phyloP scores from a whole-genome alignment of 2,113 vertebrate species.

The Dicrurus megarhynchus region DNA sequence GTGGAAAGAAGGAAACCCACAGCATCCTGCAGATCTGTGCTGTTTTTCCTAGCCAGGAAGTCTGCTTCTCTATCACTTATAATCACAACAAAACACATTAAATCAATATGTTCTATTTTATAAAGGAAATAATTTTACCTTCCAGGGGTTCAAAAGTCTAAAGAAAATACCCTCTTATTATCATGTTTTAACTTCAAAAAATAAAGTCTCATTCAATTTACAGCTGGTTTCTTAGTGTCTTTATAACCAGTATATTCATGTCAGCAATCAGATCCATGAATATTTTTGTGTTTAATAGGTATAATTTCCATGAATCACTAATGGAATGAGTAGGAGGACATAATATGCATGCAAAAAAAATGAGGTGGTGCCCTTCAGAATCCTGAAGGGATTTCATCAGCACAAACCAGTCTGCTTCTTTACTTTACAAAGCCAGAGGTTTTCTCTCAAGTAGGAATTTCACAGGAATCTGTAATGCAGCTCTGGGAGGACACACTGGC shows the following conservation, averaged over 20 bases:
- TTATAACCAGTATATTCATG: conserved; percentile 20
- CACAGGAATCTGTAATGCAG: not conserved
- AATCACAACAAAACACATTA: not conserved
- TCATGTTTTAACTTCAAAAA: not conserved
- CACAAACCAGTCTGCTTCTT: not conserved
- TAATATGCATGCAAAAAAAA: conserved; percentile 28
- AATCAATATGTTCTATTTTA: not conserved
- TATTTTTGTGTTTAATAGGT: conserved; percentile 33
- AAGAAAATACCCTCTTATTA: not conserved
- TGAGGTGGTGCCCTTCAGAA: conserved; percentile 29
- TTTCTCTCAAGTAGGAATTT: conserved; percentile 27
- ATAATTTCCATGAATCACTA: conserved; percentile 44
- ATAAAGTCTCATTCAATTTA: not conserved
- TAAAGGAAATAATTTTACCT: not conserved
- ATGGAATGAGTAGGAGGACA: conserved; percentile 23
- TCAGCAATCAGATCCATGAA: conserved; percentile 43
- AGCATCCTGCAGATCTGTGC: not conserved
- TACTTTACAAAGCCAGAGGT: not conserved
- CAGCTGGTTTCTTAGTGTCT: not conserved
- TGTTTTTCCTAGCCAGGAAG: not conserved
- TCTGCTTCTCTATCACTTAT: not conserved
- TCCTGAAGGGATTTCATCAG: conserved; percentile 2
- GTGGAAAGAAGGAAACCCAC: not conserved
- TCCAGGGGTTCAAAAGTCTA: not conserved
- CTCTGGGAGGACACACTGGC: not conserved